Conservation (phyloP, 2,797 vertebrate species). For the Spheniscus humboldti region DNA sequence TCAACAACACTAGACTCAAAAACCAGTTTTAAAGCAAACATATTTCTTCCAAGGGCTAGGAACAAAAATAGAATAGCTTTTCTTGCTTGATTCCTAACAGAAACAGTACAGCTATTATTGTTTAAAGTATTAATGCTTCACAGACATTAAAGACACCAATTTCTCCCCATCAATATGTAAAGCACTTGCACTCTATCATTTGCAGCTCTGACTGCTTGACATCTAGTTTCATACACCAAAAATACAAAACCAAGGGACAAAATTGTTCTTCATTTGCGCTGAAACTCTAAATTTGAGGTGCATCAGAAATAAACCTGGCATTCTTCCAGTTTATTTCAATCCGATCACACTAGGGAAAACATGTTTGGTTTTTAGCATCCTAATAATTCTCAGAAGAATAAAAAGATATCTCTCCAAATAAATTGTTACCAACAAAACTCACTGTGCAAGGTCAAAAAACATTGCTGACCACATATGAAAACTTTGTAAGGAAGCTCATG, state of each 20-base stretch:
- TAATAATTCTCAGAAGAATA: neutral
- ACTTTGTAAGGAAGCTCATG: neutral
- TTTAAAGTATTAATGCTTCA: slow-evolving; percentile 22
- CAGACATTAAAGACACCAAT: slow-evolving; percentile 2
- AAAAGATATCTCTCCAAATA: neutral
- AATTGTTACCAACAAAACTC: neutral
- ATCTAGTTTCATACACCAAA: neutral
- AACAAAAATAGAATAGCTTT: slow-evolving; percentile 17
- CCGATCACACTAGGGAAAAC: neutral
- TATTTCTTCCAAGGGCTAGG: neutral
- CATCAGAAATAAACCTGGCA: slow-evolving; percentile 15
- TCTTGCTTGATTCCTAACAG: slow-evolving; percentile 19
- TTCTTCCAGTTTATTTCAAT: slow-evolving; percentile 20
- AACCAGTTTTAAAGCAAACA: slow-evolving; percentile 1
- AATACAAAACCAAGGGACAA: neutral
- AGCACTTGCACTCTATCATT: neutral
- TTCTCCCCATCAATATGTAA: neutral
- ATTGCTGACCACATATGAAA: neutral
- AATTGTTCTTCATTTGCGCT: neutral
- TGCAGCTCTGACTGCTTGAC: slow-evolving; percentile 1
- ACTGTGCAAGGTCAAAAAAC: neutral
- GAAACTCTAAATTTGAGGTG: slow-evolving; percentile 27
- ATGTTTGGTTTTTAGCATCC: neutral
- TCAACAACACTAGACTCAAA: slow-evolving; percentile 29
- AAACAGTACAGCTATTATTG: neutral